These are phyloP conservation scores for Pristionchus japonicus DNA, from an alignment of 2,888 invertebrate species.

Conservation along the genomic window DNA sequence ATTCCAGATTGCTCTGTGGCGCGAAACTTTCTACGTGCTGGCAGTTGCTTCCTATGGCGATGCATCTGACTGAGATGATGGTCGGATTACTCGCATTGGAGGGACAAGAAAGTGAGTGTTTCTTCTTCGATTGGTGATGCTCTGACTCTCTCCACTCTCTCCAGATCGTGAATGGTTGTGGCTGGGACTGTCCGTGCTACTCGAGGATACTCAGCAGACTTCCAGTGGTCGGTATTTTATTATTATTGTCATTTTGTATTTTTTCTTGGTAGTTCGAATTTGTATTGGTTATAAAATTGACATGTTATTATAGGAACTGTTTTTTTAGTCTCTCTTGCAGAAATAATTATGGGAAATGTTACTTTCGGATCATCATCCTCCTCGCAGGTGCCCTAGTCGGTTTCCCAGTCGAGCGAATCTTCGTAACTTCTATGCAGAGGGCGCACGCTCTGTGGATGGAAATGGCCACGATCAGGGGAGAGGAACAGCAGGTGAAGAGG, in stretches of 20 bases:
- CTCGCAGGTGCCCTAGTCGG: neutral
- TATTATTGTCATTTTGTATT: neutral
- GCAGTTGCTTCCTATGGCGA: neutral
- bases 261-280: too few species aligned
- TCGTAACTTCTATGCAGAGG: neutral
- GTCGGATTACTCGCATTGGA: neutral
- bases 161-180: conserved; percentile 30
- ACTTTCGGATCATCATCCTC: too few species aligned
- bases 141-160: neutral
- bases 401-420: neutral
- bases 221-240: neutral
- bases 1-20: neutral
- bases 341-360: too few species aligned
- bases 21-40: neutral
- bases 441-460: conserved; percentile 85
- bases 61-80: neutral
- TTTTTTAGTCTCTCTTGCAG: too few species aligned
- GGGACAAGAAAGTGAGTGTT: neutral
- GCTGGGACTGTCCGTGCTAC: conserved; percentile 3
- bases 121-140: too few species aligned
- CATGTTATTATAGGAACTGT: too few species aligned
- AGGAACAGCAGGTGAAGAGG: conserved; percentile 86
- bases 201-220: conserved; percentile 3
- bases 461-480: conserved; percentile 96
- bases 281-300: too few species aligned